Conservation (phyloP, 2,888 invertebrate genomes). For the Apamea crenata region DNA sequence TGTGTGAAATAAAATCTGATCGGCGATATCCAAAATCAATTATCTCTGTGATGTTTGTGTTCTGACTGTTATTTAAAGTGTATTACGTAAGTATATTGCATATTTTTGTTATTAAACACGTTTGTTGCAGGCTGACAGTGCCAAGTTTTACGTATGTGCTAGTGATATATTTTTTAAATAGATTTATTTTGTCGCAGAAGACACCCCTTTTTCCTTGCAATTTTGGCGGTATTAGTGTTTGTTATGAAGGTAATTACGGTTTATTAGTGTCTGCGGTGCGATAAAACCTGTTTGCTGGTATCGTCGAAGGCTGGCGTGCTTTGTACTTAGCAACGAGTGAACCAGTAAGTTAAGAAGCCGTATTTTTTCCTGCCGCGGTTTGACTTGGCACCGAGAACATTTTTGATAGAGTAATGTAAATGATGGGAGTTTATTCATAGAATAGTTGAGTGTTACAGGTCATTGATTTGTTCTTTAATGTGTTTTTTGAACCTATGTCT, state of each 20-base stretch:
- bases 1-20: slow-evolving; percentile 68
- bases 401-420: slow-evolving; percentile 69
- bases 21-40: slow-evolving; percentile 78
- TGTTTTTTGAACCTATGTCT: neutral
- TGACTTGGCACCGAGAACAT: slow-evolving; percentile 74
- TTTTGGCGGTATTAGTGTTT: slow-evolving; percentile 62
- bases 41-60: slow-evolving; percentile 85
- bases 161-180: slow-evolving; percentile 46
- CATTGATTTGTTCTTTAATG: slow-evolving; percentile 3
- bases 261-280: slow-evolving; percentile 46
- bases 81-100: slow-evolving; percentile 87
- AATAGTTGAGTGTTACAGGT: slow-evolving; percentile 17
- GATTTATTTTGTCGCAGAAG: slow-evolving; percentile 45
- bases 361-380: slow-evolving; percentile 70
- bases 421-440: slow-evolving; percentile 55
- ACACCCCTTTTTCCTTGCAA: slow-evolving; percentile 56
- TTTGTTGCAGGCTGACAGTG: slow-evolving; percentile 48
- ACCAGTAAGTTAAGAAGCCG: slow-evolving; percentile 72
- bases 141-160: slow-evolving; percentile 55
- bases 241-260: slow-evolving; percentile 42
- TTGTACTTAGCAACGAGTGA: slow-evolving; percentile 50
- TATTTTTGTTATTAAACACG: slow-evolving; percentile 81
- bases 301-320: slow-evolving; percentile 48
- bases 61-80: slow-evolving; percentile 83
- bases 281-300: slow-evolving; percentile 65